phyloP scores from a whole-genome alignment of 2,797 vertebrate genomes.

The Pantherophis vulpinus region DNA sequence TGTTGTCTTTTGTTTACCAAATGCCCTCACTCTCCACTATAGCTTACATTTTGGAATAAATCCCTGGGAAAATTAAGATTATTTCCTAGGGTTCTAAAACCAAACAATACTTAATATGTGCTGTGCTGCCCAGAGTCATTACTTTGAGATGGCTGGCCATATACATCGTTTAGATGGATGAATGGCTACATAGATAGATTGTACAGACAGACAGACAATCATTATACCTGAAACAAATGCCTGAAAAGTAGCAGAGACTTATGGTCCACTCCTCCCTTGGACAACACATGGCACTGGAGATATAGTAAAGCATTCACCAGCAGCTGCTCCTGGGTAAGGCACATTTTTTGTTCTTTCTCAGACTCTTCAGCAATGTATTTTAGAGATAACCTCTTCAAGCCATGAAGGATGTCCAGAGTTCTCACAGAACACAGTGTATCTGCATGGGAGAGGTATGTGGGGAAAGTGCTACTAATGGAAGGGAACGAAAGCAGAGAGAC shows the following conservation, averaged over 20 bases:
- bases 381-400: slow-evolving; percentile 76
- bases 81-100: background rate
- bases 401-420: slow-evolving; percentile 78
- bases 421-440: slow-evolving; percentile 85
- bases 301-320: slow-evolving; percentile 85
- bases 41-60: background rate
- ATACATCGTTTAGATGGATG: background rate
- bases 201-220: background rate
- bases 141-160: background rate
- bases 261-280: slow-evolving; percentile 78
- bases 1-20: background rate
- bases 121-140: too few relatives aligned
- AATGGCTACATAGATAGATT: background rate
- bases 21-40: background rate
- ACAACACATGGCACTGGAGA: slow-evolving; percentile 83
- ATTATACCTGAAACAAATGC: slow-evolving; percentile 87
- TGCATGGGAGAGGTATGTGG: slow-evolving; percentile 84
- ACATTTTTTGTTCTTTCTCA: slow-evolving; percentile 49
- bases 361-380: slow-evolving; percentile 61
- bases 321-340: slow-evolving; percentile 77
- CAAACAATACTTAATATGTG: background rate
- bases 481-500: slow-evolving; percentile 85
- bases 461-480: slow-evolving; percentile 71
- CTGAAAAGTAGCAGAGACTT: slow-evolving; percentile 83
- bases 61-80: background rate